Base-by-base conservation (phyloP, 2,113 vertebrate species). In the Recurvirostra avosetta region DNA sequence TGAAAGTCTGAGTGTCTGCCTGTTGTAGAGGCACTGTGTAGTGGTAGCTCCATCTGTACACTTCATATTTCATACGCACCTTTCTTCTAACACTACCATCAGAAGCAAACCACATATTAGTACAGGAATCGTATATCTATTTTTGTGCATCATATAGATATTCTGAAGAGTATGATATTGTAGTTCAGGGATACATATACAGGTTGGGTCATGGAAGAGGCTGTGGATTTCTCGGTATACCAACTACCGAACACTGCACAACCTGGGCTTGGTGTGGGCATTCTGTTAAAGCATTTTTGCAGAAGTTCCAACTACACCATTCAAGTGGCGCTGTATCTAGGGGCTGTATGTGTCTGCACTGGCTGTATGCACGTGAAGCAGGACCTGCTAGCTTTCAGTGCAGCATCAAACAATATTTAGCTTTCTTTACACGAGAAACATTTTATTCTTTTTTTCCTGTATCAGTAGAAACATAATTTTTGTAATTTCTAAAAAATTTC, bases 401-500 rank as follows among this genome's bases (percentile, higher is more conserved):
- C 72, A 96, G 63, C 63, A 90, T 49, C 62, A 65, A 91, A 45
- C 45, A 88, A 58, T 61, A 63, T 76, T 86, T 96, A 92, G 88
- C 63, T 83, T 91, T 90, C 83, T 94, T 87, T 91, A 95, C 75
- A 74, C 59, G 43, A 79, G 52, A 95, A 97, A 95, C 30, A 75
- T 71, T 92, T 75, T 58, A 61, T 62, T 87, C 8, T 58, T 88
- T 91, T 91, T 89, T 79, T 71, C 15, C 40, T 49, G 53, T 67
- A 92, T 91, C 91, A 94, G 91, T 72, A 85, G 71, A 90, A 86
- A 96, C 26, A 45, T 66, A 81, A 88, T 94, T 97, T 94, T 90
- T 95, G 40, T 96, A 95, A 96, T 93, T 97, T 96, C 78, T 90
- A 59, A 67, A 82, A 94, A 96, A 85, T 71, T 81, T 82, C 74